Evolutionary conservation across 2,113 vertebrate species (phyloP), one percentile per base, ranked within the genome.

Genomic region (Catharus minimus): DNA sequence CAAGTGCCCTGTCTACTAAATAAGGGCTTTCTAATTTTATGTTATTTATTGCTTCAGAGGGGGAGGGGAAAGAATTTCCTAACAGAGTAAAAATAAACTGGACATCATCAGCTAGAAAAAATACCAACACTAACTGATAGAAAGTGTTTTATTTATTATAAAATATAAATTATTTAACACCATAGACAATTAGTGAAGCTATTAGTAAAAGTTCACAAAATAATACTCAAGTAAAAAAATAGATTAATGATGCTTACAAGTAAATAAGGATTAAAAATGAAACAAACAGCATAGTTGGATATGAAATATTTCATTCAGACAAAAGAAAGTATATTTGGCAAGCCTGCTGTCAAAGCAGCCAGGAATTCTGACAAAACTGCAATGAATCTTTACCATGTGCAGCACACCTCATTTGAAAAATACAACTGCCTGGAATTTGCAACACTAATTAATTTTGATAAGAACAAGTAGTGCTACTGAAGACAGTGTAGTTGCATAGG

Each of bases 1-100:
- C 95, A 96, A 97, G 91, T 94, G 93, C 79, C 74, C 85, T 87
- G 88, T 95, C 95, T 96, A 95, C 94, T 97, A 97, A 96, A 96
- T 96, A 97, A 92, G 67, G 93, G 81, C 93, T 96, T 96, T 96
- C 96, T 97, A 97, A 97, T 96, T 97, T 97, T 97, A 92, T 93
- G 88, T 97, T 96, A 96, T 96, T 97, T 94, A 95, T 95, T 82
- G 93, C 95, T 88, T 96, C 93, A 92, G 91, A 95, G 91, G 86
- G 95, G 95, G 91, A 95, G 94, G 95, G 95, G 95, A 84, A 94
- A 95, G 92, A 95, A 96, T 96, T 97, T 97, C 96, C 79, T 96
- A 93, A 95, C 76, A 96, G 89, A 95, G 77, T 96, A 96, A 95
- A 89, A 97, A 95, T 94, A 93, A 94, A 82, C 73, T 60, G 87